Conservation (phyloP, 2,113 vertebrate genomes). For the Accipiter cooperii region DNA sequence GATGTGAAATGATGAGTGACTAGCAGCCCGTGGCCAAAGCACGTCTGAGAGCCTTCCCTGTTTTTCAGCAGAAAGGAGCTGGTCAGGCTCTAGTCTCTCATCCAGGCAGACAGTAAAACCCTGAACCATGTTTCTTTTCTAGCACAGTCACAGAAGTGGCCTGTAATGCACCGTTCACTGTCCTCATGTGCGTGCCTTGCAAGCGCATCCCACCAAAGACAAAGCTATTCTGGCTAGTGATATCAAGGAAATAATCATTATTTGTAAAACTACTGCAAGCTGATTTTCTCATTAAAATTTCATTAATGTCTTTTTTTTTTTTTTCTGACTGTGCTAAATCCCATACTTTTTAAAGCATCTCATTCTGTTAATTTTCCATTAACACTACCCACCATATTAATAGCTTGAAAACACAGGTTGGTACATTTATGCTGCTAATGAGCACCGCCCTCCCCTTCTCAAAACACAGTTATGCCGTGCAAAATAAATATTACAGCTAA, state of each 20-base stretch:
- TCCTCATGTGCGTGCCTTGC: not conserved
- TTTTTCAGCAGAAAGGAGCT: not conserved
- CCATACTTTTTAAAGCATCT: slow-evolving; percentile 9
- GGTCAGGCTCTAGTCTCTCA: not conserved
- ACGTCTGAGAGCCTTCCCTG: accelerated
- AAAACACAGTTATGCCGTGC: not conserved
- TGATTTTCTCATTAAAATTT: slow-evolving; percentile 61
- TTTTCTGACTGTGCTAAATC: slow-evolving; percentile 1
- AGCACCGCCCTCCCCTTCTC: not conserved
- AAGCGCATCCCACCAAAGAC: not conserved
- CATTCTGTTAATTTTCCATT: slow-evolving; percentile 48
- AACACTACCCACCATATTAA: slow-evolving; percentile 9
- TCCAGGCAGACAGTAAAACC: not conserved
- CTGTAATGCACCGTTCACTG: not conserved
- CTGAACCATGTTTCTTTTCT: not conserved
- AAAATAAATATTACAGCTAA: not conserved
- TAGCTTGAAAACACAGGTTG: not conserved
- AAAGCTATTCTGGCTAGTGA: not conserved
- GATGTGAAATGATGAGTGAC: too few relatives aligned
- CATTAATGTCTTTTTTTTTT: slow-evolving; percentile 25
- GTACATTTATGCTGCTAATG: slow-evolving; percentile 3
- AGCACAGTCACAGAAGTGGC: not conserved
- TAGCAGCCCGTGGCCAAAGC: not conserved
- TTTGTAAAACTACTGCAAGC: slow-evolving; percentile 46
- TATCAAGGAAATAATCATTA: slow-evolving; percentile 16